A percentile compares a stretch with the other conserved stretches of the same genome.
Conservation (phyloP, 2,113 vertebrate species). For the Brachypteracias leptosomus region DNA sequence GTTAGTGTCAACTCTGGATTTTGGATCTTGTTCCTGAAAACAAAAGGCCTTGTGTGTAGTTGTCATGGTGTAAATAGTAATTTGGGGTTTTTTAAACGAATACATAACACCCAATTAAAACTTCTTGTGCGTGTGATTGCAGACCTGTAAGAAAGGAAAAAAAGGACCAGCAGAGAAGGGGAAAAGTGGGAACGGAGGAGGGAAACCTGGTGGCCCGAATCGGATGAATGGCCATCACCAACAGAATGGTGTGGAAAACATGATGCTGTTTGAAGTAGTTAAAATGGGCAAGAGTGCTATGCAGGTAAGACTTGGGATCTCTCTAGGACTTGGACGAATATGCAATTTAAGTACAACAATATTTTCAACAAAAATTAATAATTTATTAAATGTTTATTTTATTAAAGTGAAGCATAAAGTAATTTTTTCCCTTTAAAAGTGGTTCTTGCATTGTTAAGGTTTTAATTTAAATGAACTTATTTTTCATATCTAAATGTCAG, state of each 20-base stretch:
- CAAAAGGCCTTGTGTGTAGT: background rate
- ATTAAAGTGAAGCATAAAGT: background rate
- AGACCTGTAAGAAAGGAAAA: constrained; percentile 94
- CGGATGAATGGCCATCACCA: constrained; percentile 99
- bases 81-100: background rate
- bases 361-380: too few relatives aligned
- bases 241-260: constrained; percentile 99
- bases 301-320: constrained; percentile 82
- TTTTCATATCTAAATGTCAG: background rate
- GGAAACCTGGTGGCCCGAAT: constrained; percentile 83
- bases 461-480: background rate
- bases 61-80: background rate
- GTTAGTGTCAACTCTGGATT: background rate
- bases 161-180: constrained; percentile 90
- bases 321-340: background rate
- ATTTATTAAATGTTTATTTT: too few relatives aligned
- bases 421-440: background rate
- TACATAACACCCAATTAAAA: background rate
- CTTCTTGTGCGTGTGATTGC: background rate
- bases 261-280: constrained; percentile 98
- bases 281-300: constrained; percentile 98
- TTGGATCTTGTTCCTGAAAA: background rate
- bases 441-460: background rate
- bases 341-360: background rate
- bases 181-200: constrained; percentile 84